These are phyloP conservation scores for Antheraea assamensis DNA, from an alignment of 2,888 invertebrate species.

Conservation along the genomic window DNA sequence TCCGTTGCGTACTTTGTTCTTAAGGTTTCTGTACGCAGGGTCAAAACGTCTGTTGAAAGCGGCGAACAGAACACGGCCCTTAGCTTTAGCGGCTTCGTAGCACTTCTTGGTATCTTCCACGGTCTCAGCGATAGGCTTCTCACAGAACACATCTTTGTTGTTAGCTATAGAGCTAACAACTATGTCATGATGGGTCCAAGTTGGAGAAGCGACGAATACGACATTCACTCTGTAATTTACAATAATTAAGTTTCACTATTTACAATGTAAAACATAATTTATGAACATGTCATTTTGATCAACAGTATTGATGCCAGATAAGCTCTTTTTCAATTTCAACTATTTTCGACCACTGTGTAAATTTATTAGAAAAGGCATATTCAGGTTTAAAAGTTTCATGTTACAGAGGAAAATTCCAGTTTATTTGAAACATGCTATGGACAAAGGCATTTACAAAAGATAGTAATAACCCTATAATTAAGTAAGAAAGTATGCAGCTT, in stretches of 20 bases:
- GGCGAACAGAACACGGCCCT: slow-evolving; percentile 80
- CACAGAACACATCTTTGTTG: slow-evolving; percentile 85
- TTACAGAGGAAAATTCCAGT: too few relatives aligned
- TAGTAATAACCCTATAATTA: too few relatives aligned
- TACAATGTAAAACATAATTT: neutral
- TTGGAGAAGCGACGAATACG: slow-evolving; percentile 82
- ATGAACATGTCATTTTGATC: neutral
- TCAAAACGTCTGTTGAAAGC: slow-evolving; percentile 88
- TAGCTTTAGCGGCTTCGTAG: slow-evolving; percentile 81
- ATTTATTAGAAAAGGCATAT: neutral
- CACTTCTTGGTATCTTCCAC: slow-evolving; percentile 78
- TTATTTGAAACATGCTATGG: too few relatives aligned
- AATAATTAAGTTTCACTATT: slow-evolving; percentile 21
- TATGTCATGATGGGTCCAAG: slow-evolving; percentile 81
- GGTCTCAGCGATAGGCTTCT: slow-evolving; percentile 85
- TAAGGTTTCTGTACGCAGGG: slow-evolving; percentile 79
- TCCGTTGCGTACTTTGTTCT: slow-evolving; percentile 76
- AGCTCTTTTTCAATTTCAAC: neutral
- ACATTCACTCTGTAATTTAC: slow-evolving; percentile 41
- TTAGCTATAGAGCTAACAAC: slow-evolving; percentile 76
- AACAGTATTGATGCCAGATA: slow-evolving; percentile 4
- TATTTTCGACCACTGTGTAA: neutral
- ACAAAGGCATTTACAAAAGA: too few relatives aligned
- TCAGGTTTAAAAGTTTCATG: too few relatives aligned
- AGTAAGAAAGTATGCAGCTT: too few relatives aligned